Evolutionary conservation across 92 coral and sea anemone genomes (phyloP), one percentile per base, ranked within the genome.

Genomic region (Galaxea fascicularis): DNA sequence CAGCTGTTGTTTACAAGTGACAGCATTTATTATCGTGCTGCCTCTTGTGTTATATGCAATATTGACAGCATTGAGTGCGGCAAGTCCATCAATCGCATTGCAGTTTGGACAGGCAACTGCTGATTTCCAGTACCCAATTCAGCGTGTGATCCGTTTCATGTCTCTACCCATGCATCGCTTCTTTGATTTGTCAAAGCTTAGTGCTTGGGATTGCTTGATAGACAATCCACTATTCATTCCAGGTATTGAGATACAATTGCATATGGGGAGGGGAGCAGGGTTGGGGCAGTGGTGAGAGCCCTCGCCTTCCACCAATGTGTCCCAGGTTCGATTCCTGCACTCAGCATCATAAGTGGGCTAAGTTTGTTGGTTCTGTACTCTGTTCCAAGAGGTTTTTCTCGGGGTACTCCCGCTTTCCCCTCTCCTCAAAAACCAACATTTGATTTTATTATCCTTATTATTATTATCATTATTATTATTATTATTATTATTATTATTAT

Each of bases 191-290:
- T 56, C 90, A 65, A 54, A 52, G 35, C 24, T 84, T 51, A 70
- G 93, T 57, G 65, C 73, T 8, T 94, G 94, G 98, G 98, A 94
- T 6, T 94, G 98, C 39, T 73, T 94, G 46, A 69, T 94, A 26
- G 75, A 87, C n/a, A 94, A 94, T 77, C 98, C 98, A 24, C 76
- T 80, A 17, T 92, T 46, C 73, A 39, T 29, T 20, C 91, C 89
- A 89, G 89, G 98, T 92, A 35, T 35, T 35, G 41, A 35, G 6
- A 35, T 35, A 35, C 41, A 2, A 2, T 35, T 35, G 41, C 2
- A n/a, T n/a, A n/a, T n/a, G n/a, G n/a, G n/a, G n/a, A n/a, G n/a
- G n/a, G n/a, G n/a, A n/a, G n/a, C n/a, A n/a, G n/a, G n/a, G n/a
- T n/a, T n/a, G n/a, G n/a, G n/a, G n/a, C n/a, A n/a, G n/a, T n/a